Evolutionary conservation across 2,113 vertebrate species (phyloP).

Genomic region (Himantopus leucocephalus): DNA sequence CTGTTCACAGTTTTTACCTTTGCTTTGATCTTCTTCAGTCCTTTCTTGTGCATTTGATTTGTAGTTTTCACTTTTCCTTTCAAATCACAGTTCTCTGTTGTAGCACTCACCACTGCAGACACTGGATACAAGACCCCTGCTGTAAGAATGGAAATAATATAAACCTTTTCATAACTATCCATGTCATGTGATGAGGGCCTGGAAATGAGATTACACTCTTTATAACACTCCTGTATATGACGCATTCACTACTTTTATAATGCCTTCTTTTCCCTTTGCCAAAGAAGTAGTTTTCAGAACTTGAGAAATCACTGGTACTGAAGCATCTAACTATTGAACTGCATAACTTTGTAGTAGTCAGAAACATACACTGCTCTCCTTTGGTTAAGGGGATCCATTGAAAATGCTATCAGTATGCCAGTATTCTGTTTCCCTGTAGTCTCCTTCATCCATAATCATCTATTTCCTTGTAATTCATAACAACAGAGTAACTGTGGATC

Average conservation of each 20-base stretch:
- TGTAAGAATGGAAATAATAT: neutral
- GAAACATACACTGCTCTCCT: neutral
- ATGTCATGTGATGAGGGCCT: neutral
- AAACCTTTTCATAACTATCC: neutral
- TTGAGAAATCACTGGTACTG: neutral
- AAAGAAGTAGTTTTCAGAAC: neutral
- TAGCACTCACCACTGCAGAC: neutral
- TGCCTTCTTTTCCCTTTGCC: neutral
- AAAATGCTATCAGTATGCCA: neutral
- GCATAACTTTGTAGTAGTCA: neutral
- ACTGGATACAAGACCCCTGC: neutral
- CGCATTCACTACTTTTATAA: neutral
- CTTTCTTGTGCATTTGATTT: neutral
- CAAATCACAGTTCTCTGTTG: neutral
- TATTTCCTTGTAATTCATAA: neutral
- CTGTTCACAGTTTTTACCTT: neutral
- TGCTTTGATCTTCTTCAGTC: neutral
- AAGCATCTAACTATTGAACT: neutral
- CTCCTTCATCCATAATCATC: neutral
- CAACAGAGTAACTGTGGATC: neutral
- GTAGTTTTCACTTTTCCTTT: neutral
- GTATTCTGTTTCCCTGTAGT: neutral
- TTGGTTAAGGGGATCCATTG: neutral
- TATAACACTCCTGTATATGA: neutral
- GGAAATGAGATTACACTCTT: neutral